Evolutionary conservation across 1,140 invertebrate species (phyloP).

Genomic region (Artemia franciscana): DNA sequence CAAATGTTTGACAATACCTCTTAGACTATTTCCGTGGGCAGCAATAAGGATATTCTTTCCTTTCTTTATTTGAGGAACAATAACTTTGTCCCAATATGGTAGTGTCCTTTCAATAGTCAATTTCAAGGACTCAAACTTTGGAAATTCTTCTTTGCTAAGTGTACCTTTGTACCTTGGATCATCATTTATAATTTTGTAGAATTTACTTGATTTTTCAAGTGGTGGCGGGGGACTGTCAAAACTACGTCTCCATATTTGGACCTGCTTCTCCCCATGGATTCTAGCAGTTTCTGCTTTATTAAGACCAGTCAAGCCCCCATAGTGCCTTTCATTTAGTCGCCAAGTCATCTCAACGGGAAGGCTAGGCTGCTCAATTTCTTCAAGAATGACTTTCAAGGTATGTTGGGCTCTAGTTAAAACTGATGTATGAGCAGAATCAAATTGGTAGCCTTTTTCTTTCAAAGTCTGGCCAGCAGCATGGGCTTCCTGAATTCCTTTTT

Average conservation of each 20-base stretch:
- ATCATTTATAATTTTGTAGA: constrained; percentile 58
- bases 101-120: constrained; percentile 59
- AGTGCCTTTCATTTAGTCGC: constrained; percentile 83
- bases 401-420: too few species aligned
- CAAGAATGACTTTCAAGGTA: constrained; percentile 39
- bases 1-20: constrained; percentile 85
- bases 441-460: too few species aligned
- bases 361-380: constrained; percentile 51
- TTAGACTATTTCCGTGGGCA: constrained; percentile 82
- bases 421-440: too few species aligned
- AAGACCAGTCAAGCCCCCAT: constrained; percentile 75
- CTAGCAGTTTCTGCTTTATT: constrained; percentile 87
- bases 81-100: constrained; percentile 85
- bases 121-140: constrained; percentile 76
- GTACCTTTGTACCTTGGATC: constrained; percentile 49
- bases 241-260: constrained; percentile 81
- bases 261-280: constrained; percentile 78
- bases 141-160: constrained; percentile 56
- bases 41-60: constrained; percentile 77
- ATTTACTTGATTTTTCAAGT: constrained; percentile 57
- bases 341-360: constrained; percentile 61
- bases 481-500: too few species aligned
- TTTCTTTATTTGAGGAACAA: constrained; percentile 69
- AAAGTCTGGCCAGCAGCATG: too few species aligned
- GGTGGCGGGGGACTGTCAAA: constrained; percentile 78